Evolutionary conservation across 2,113 vertebrate species (phyloP), one percentile per base, ranked within the genome.

Genomic region (Tylochromis polylepis): DNA sequence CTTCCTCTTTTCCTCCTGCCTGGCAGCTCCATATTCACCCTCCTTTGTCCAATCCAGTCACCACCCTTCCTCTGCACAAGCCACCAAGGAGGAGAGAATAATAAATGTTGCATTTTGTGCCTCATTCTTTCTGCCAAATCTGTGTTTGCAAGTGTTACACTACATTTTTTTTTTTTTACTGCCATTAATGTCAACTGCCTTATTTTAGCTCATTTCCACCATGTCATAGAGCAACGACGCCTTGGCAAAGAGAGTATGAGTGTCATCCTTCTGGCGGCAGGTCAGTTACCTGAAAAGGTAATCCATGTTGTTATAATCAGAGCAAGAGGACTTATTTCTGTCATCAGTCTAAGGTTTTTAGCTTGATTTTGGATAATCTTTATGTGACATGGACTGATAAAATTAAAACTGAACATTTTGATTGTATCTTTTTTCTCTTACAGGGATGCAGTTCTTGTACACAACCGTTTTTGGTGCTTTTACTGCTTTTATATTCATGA

Each of bases 401-500:
- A 62, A 11, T 41, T 18, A 41, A 11, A 11, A 41, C 36, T 3
- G 58, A 56, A 3, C 24, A 5, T 31, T 14, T 22, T 29, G 53
- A 27, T 3, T 7, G 2, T 9, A 20, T 9, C 29, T 83, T 75
- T n/a, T 34, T 92, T 11, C 2, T 88, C 16, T 91, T 92, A 41
- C 94, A 97, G 96, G 93, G 41, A 95, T 97, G 89, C 96, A 97
- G 94, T 97, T 97, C 93, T 95, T 95, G 81, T 97, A 97, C 92
- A 97, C 97, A 6, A 95, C 95, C 20, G 93, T 97, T 78, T 97
- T 97, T 46, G 96, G 96, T 72, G 96, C 94, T 29, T 97, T 97
- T 92, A 95, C 95, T n/a, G 95, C 96, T 31, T 97, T 97, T 82
- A 94, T 97, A 85, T 97, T 97, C 86, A 96, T 97, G 88, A 95